A percentile compares a stretch with the other conserved stretches of the same genome.
Conservation (phyloP, 2,113 vertebrate species). For the Anhinga rufa region DNA sequence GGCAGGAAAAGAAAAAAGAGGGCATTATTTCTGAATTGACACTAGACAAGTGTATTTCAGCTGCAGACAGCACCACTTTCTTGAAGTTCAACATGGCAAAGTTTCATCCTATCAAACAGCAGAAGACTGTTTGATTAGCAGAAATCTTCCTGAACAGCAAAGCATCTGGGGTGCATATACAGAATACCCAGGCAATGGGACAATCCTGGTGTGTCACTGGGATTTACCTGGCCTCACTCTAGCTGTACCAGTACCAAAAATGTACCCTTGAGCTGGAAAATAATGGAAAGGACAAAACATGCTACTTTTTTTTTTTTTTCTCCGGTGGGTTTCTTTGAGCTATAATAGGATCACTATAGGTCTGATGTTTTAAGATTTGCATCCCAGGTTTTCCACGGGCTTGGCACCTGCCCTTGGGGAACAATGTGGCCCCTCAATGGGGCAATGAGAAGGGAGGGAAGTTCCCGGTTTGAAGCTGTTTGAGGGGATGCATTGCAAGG, state of each 20-base stretch:
- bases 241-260: background rate
- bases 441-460: background rate
- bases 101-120: background rate
- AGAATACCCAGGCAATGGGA: background rate
- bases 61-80: background rate
- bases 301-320: background rate
- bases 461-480: background rate
- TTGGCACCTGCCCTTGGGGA: background rate
- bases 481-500: background rate
- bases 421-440: fast-evolving
- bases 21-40: background rate
- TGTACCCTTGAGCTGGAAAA: background rate
- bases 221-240: background rate
- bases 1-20: background rate
- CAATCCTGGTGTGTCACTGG: background rate
- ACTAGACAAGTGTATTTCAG: background rate
- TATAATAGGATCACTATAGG: background rate
- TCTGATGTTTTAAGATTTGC: background rate
- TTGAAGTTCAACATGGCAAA: background rate
- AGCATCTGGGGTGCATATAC: background rate
- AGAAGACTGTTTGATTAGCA: background rate
- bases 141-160: background rate
- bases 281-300: background rate
- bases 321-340: background rate
- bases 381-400: background rate